Percentiles rank a stretch among this genome's conserved stretches.
phyloP scores from a whole-genome alignment of 2,113 vertebrate genomes.

The Merops nubicus region DNA sequence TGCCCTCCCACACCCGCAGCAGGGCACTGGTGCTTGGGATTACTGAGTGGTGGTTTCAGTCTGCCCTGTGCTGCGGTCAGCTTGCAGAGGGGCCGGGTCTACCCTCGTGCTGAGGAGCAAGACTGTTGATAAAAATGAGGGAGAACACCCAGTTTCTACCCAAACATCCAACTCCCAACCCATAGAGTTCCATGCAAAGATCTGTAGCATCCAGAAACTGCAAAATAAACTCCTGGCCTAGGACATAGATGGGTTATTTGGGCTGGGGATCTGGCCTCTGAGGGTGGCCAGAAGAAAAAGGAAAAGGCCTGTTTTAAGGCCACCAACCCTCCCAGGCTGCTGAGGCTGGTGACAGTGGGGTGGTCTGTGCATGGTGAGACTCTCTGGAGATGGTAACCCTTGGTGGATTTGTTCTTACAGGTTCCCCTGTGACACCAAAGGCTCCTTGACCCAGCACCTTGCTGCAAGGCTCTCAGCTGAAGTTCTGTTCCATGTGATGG shows the following conservation, averaged over 20 bases:
- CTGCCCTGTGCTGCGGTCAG: background rate
- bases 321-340: background rate
- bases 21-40: background rate
- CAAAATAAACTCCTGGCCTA: background rate
- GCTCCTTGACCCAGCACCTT: background rate
- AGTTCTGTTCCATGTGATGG: rapidly evolving
- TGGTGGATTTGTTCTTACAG: background rate
- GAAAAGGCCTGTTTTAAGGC: rapidly evolving
- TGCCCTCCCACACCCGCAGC: background rate
- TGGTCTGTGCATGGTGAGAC: background rate
- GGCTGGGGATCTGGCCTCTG: background rate
- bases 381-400: background rate
- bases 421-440: background rate
- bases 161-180: rapidly evolving
- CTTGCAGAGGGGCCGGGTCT: background rate
- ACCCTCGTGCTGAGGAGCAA: rapidly evolving
- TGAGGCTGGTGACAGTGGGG: background rate
- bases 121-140: rapidly evolving
- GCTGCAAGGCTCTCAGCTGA: background rate
- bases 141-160: background rate
- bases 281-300: background rate
- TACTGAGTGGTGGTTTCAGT: too few relatives aligned
- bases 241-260: background rate
- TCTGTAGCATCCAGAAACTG: background rate
- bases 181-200: rapidly evolving